These are phyloP conservation scores for Ochotona curzoniae DNA, from an alignment of 2,113 vertebrate genomes.

Conservation along the genomic window DNA sequence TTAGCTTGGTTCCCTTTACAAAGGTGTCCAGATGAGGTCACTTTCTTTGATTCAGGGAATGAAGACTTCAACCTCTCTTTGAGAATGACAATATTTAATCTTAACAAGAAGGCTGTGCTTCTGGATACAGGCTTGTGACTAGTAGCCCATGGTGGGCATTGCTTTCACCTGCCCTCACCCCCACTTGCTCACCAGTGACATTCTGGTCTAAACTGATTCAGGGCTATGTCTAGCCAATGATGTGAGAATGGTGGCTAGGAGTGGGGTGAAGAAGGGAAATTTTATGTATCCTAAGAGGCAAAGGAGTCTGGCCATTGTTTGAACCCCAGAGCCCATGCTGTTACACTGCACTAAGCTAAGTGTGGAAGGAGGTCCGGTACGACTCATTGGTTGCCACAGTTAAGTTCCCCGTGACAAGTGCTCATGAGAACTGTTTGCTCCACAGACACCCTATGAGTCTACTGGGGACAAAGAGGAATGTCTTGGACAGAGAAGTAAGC, in stretches of 20 bases:
- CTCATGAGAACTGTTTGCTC: background rate
- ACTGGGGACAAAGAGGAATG: background rate
- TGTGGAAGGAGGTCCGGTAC: background rate
- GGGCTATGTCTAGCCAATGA: background rate
- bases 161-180: background rate
- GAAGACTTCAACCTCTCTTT: background rate
- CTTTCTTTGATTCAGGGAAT: background rate
- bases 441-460: background rate
- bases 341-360: background rate
- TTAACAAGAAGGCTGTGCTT: background rate
- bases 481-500: background rate
- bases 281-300: background rate
- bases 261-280: no score
- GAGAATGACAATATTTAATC: background rate
- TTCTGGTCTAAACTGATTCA: background rate
- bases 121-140: background rate
- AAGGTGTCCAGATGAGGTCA: slow-evolving; percentile 13
- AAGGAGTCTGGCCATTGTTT: background rate
- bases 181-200: background rate
- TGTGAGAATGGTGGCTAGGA: background rate
- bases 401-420: background rate
- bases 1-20: background rate
- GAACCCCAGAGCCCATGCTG: background rate
- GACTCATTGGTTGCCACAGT: background rate
- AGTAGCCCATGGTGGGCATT: background rate